phyloP scores from a whole-genome alignment of 1,140 invertebrate species.

The Venturia canescens region DNA sequence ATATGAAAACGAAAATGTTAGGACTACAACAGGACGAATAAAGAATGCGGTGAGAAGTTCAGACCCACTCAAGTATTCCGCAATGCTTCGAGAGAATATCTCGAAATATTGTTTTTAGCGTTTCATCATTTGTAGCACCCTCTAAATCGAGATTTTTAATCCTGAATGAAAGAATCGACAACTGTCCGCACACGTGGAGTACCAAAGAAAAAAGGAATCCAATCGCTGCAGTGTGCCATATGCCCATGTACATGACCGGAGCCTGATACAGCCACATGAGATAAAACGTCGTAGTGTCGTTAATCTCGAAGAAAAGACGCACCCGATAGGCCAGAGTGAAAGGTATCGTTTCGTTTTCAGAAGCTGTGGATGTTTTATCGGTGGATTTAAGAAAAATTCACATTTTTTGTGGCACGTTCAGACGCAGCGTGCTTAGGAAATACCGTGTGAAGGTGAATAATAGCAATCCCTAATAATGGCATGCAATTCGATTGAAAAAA shows the following conservation, averaged over 20 bases:
- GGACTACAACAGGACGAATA: not conserved
- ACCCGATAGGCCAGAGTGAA: slow-evolving; percentile 15
- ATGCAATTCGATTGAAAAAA: no score
- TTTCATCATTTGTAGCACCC: not conserved
- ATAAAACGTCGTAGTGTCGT: slow-evolving; percentile 18
- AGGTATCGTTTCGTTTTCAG: slow-evolving; percentile 15
- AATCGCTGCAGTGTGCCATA: slow-evolving; percentile 15
- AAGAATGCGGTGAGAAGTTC: not conserved
- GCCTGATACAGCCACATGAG: slow-evolving; percentile 25
- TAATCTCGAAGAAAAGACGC: slow-evolving; percentile 17
- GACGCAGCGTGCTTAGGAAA: not conserved
- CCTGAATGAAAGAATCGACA: slow-evolving; percentile 5
- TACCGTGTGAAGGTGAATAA: no score
- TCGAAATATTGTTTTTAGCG: not conserved
- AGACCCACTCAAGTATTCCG: not conserved
- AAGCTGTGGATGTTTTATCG: not conserved
- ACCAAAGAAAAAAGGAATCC: not conserved
- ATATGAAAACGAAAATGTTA: not conserved
- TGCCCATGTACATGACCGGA: slow-evolving; percentile 19
- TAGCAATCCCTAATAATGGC: no score
- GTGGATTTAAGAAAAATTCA: not conserved
- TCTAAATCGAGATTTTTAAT: slow-evolving; percentile 21
- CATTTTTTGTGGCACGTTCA: not conserved
- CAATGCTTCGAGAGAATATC: not conserved
- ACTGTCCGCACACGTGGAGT: slow-evolving; percentile 37